Conservation (phyloP, 2,797 vertebrate genomes). For the Pteronotus mesoamericanus region DNA sequence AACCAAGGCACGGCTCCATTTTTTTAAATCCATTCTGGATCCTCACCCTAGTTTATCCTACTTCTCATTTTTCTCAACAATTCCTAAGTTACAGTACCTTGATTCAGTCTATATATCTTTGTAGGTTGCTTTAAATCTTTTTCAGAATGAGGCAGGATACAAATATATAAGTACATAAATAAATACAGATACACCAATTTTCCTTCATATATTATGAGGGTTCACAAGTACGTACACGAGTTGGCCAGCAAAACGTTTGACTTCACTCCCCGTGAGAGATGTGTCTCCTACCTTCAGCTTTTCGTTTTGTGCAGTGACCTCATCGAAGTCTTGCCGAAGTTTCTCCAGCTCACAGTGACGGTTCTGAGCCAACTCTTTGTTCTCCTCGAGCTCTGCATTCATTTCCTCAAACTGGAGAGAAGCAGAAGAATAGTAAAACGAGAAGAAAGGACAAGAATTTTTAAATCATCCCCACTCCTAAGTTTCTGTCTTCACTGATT, state of each 20-base stretch:
- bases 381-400: slow-evolving; percentile 97
- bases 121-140: not conserved
- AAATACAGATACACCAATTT: not conserved
- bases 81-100: not conserved
- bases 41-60: not conserved
- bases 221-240: not conserved
- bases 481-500: not conserved
- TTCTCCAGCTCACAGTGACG: slow-evolving; percentile 93
- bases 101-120: not conserved
- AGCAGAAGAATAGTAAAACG: not conserved
- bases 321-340: slow-evolving; percentile 92
- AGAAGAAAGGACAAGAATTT: not conserved
- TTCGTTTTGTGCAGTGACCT: slow-evolving; percentile 91
- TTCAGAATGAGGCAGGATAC: not conserved
- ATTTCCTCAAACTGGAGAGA: slow-evolving; percentile 93
- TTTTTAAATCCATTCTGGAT: not conserved
- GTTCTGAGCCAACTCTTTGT: slow-evolving; percentile 94
- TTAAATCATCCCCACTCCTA: not conserved
- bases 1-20: not conserved
- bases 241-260: not conserved
- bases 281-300: slow-evolving; percentile 88
- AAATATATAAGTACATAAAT: not conserved
- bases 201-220: not conserved
- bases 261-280: not conserved
- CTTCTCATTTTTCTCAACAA: slow-evolving; percentile 15